Percentiles rank a stretch among this genome's conserved stretches.
phyloP scores from a whole-genome alignment of 1,140 invertebrate species.

The Dinoponera quadriceps region DNA sequence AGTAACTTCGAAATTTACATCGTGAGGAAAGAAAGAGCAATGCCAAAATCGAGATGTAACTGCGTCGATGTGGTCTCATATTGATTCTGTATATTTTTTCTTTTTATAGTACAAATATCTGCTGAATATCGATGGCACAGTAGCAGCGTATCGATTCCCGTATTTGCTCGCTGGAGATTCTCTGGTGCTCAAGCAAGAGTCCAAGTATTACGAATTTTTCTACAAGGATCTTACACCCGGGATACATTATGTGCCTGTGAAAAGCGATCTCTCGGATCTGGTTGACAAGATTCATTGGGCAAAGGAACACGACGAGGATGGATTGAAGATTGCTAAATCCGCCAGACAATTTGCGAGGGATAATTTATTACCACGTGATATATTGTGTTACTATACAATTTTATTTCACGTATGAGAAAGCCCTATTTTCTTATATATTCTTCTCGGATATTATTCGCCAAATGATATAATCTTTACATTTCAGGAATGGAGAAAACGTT shows the following conservation, averaged over 20 bases:
- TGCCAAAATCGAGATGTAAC: neutral
- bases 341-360: slow-evolving; percentile 91
- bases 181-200: slow-evolving; percentile 96
- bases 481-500: slow-evolving; percentile 91
- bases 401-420: slow-evolving; percentile 89
- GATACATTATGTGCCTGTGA: slow-evolving; percentile 94
- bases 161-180: slow-evolving; percentile 95
- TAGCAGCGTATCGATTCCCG: slow-evolving; percentile 97
- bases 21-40: neutral
- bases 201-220: slow-evolving; percentile 97
- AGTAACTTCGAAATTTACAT: no score
- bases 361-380: slow-evolving; percentile 93
- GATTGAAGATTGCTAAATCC: slow-evolving; percentile 89
- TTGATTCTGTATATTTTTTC: slow-evolving; percentile 56
- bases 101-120: slow-evolving; percentile 97
- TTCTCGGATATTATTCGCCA: slow-evolving; percentile 50
- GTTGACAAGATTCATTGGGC: slow-evolving; percentile 94
- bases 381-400: slow-evolving; percentile 95
- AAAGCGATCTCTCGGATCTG: slow-evolving; percentile 93
- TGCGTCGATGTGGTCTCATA: neutral
- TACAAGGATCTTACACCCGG: slow-evolving; percentile 92
- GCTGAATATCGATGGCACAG: slow-evolving; percentile 97
- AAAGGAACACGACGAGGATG: slow-evolving; percentile 91
- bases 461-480: slow-evolving; percentile 72
- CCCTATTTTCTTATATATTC: slow-evolving; percentile 66